Evolutionary conservation across 2,797 vertebrate species (phyloP).

Genomic region (Thalassophryne amazonica): DNA sequence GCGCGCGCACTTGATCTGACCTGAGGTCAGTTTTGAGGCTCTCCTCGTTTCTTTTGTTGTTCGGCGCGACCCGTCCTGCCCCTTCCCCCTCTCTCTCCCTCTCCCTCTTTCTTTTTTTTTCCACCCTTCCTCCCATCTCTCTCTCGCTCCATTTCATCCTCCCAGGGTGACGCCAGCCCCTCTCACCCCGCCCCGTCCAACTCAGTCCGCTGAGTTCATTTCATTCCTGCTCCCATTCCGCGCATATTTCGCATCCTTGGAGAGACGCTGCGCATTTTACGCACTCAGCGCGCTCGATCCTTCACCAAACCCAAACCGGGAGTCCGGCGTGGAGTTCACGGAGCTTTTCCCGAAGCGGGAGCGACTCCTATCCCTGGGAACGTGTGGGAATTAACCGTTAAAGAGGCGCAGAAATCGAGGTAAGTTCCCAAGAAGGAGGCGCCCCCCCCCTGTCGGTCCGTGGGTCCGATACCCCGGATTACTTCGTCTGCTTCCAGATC

Average conservation of each 20-base stretch:
- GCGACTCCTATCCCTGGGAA: slow-evolving; percentile 34
- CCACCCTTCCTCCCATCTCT: slow-evolving; percentile 54
- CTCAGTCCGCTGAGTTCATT: slow-evolving; percentile 93
- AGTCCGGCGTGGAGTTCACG: slow-evolving; percentile 44
- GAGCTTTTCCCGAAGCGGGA: slow-evolving; percentile 33
- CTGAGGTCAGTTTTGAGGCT: slow-evolving; percentile 60
- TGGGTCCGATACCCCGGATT: slow-evolving; percentile 39
- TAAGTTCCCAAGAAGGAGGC: slow-evolving; percentile 70
- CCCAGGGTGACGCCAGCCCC: slow-evolving; percentile 84
- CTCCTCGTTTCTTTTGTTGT: slow-evolving; percentile 69
- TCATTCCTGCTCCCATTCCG: slow-evolving; percentile 99
- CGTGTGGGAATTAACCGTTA: slow-evolving; percentile 58
- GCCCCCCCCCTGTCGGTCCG: slow-evolving; percentile 13
- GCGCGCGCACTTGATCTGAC: too few species aligned
- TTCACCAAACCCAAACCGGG: slow-evolving; percentile 32
- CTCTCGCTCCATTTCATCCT: slow-evolving; percentile 65
- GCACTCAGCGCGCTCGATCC: slow-evolving; percentile 55
- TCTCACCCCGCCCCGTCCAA: slow-evolving; percentile 80
- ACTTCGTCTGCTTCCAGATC: slow-evolving; percentile 35
- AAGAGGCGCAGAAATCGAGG: slow-evolving; percentile 61
- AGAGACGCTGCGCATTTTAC: slow-evolving; percentile 75
- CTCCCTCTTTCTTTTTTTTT: neutral
- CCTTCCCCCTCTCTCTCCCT: slow-evolving; percentile 29
- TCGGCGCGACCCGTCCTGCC: slow-evolving; percentile 59
- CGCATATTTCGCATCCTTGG: slow-evolving; percentile 95